Evolutionary conservation across 2,797 vertebrate species (phyloP), one percentile per base, ranked within the genome.

Genomic region (Alauda arvensis): DNA sequence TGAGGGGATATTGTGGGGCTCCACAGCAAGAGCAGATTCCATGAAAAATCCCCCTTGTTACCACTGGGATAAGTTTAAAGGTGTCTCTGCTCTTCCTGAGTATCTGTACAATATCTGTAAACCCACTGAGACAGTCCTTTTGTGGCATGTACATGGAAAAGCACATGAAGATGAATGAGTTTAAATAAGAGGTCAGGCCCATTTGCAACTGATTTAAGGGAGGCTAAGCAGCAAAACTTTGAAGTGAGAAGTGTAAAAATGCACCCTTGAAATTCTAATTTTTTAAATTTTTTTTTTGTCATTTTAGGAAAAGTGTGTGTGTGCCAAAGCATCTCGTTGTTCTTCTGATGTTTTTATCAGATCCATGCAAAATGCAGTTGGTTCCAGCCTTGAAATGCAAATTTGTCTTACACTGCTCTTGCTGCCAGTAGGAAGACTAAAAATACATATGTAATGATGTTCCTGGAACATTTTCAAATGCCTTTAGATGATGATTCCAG

Each of bases 381-480:
- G 86, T 94, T 96, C 88, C 89, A 93, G 83, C 88, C 93, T 88
- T 93, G 92, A 93, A 95, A 95, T 93, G 88, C 87, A 94, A 93
- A 94, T 94, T 87, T 72, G 65, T 93, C 91, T 94, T 91, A 71
- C 77, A 53, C 59, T 90, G 66, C 71, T 94, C 75, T 79, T 91
- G 70, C 89, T 96, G 92, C 88, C 91, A 94, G 79, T 90, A 88
- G 59, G 45, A 94, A 84, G 71, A 85, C 84, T 94, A 95, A 94
- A 94, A 95, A 96, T 96, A 93, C 80, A 80, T 93, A 88, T 68
- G 83, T 88, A 95, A 95, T 94, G 85, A 94, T 95, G 91, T 94
- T 95, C 89, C 87, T 94, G 86, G 95, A 95, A 93, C 46, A 2
- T 29, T 93, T 94, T 87, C 89, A 95, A 95, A 82, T 90, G 93